A percentile compares a stretch with the other conserved stretches of the same genome.
Evolutionary conservation across 64 coral and sea anemone genomes (phyloP).

Genomic region (Actinia equina): DNA sequence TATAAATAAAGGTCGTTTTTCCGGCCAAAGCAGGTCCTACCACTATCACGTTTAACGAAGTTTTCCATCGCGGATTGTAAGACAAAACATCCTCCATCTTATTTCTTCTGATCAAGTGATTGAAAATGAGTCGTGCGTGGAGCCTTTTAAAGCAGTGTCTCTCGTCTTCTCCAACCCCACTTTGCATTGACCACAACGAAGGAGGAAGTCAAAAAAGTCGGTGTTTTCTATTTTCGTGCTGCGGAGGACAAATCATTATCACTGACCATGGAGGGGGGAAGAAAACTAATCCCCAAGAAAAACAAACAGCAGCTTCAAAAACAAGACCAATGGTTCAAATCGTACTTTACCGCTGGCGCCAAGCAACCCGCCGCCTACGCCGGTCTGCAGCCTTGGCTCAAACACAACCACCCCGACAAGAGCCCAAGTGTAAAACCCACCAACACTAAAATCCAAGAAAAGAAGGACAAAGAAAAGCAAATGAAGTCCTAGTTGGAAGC

Average conservation of each 20-base stretch:
- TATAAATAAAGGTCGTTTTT: background rate
- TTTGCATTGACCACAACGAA: background rate
- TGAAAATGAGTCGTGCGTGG: background rate
- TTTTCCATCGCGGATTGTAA: background rate
- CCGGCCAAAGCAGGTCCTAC: background rate
- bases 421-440: too few relatives aligned
- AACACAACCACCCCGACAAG: too few relatives aligned
- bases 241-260: background rate
- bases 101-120: background rate
- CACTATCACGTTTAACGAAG: background rate
- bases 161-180: background rate
- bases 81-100: background rate
- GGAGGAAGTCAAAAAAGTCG: background rate
- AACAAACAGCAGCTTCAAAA: background rate
- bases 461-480: background rate
- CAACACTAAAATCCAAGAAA: too few relatives aligned
- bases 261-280: background rate
- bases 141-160: background rate
- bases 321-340: background rate
- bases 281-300: background rate
- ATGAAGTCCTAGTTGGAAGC: background rate
- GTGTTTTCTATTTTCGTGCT: background rate
- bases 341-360: constrained; percentile 1
- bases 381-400: background rate
- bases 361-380: background rate